A percentile compares a stretch with the other conserved stretches of the same genome.
Conservation (phyloP, 1,140 invertebrate species). For the Drosophila watanabei region DNA sequence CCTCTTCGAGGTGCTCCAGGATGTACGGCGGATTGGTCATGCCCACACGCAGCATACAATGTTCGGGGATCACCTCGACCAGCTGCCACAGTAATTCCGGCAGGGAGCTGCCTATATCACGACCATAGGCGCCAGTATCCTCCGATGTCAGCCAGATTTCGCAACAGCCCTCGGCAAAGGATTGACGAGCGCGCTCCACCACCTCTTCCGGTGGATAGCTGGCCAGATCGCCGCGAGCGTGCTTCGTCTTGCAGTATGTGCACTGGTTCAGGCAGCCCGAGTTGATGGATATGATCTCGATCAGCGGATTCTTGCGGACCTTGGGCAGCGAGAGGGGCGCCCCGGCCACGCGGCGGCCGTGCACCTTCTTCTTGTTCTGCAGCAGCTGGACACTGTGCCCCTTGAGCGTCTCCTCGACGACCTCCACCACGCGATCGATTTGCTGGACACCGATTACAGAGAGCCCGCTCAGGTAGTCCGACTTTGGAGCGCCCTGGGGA, state of each 20-base stretch:
- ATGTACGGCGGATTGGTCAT: conserved; percentile 99
- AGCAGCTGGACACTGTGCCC: conserved; percentile 90
- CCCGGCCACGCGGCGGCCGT: conserved; percentile 94
- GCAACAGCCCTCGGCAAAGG: conserved; percentile 96
- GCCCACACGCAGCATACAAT: conserved; percentile 94
- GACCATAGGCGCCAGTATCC: conserved; percentile 98
- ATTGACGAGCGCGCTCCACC: conserved; percentile 92
- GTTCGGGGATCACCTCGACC: conserved; percentile 95
- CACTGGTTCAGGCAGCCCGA: conserved; percentile 99
- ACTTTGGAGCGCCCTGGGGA: conserved; percentile 94
- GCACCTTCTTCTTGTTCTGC: conserved; percentile 93
- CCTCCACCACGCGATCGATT: conserved; percentile 98
- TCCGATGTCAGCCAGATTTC: conserved; percentile 99
- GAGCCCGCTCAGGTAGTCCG: conserved; percentile 91
- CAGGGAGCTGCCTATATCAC: conserved; percentile 95
- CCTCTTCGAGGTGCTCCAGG: conserved; percentile 96
- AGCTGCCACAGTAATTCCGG: conserved; percentile 94
- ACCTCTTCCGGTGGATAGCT: conserved; percentile 96
- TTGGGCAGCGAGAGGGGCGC: conserved; percentile 96
- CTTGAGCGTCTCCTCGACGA: conserved; percentile 99
- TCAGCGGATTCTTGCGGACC: conserved; percentile 96
- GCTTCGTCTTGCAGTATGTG: conserved; percentile 99
- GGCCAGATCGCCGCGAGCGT: conserved; percentile 97
- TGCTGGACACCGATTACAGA: conserved; percentile 98
- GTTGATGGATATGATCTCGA: conserved; percentile 99